Evolutionary conservation across 2,888 invertebrate genomes (phyloP).

Genomic region (Homarus gammarus): DNA sequence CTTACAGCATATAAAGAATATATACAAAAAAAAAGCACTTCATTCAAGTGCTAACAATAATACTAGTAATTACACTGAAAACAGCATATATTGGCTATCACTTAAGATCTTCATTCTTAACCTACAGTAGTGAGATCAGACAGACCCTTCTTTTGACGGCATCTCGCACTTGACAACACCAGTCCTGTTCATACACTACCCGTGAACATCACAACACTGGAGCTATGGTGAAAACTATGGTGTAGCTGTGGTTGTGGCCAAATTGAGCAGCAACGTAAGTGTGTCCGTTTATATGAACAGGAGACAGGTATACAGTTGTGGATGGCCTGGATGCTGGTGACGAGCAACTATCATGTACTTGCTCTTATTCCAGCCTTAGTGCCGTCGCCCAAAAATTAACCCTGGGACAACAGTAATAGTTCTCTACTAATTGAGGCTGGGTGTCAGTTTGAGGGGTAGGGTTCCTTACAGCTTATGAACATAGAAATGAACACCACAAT

Average conservation of each 20-base stretch:
- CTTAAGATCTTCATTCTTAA: constrained; percentile 70
- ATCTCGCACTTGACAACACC: constrained; percentile 21
- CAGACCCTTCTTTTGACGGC: constrained; percentile 60
- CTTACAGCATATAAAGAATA: constrained; percentile 61
- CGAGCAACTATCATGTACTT: constrained; percentile 1
- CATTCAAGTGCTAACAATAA: constrained; percentile 55
- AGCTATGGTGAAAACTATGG: constrained; percentile 46
- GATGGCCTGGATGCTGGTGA: constrained; percentile 2
- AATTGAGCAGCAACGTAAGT: constrained; percentile 50
- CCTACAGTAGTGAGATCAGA: constrained; percentile 73
- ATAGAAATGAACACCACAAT: constrained; percentile 41
- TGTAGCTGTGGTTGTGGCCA: constrained; percentile 53
- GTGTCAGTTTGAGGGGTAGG: constrained; percentile 31
- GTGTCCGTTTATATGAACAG: constrained; percentile 28
- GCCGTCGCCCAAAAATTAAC: constrained; percentile 37
- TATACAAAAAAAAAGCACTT: constrained; percentile 63
- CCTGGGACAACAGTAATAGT: constrained; percentile 27
- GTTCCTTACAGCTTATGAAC: constrained; percentile 47
- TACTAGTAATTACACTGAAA: constrained; percentile 71
- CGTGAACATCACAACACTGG: constrained; percentile 62
- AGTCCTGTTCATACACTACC: constrained; percentile 52
- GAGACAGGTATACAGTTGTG: constrained; percentile 34
- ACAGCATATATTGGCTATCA: constrained; percentile 71
- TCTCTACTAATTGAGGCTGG: neutral
- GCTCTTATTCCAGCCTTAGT: constrained; percentile 4